Percentiles rank a stretch among this genome's conserved stretches.
Conservation (phyloP, 2,888 invertebrate species). For the Caenorhabditis zanzibari region DNA sequence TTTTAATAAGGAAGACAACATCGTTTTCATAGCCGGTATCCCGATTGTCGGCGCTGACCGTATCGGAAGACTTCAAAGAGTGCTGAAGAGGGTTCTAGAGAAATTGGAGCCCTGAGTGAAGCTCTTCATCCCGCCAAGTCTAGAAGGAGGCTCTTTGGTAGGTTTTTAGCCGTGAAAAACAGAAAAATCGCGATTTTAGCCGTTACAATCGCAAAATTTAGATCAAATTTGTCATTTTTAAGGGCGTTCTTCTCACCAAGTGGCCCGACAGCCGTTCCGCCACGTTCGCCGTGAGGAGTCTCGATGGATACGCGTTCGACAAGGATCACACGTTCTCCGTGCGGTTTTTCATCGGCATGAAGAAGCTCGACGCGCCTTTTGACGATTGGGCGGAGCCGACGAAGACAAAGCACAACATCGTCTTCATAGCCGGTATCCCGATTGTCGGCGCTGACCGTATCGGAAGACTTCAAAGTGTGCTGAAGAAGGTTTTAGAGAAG, state of each 20-base stretch:
- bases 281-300: constrained; percentile 91
- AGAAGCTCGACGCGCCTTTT: constrained; percentile 91
- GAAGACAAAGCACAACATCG: constrained; percentile 94
- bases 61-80: constrained; percentile 88
- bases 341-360: constrained; percentile 92
- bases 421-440: constrained; percentile 97
- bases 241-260: constrained; percentile 81
- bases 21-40: constrained; percentile 96
- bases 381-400: constrained; percentile 95
- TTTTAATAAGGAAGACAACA: constrained; percentile 87
- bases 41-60: constrained; percentile 95
- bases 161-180: constrained; percentile 1
- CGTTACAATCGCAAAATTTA: not conserved
- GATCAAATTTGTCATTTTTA: constrained; percentile 14
- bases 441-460: constrained; percentile 94
- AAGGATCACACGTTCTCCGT: constrained; percentile 94
- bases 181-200: no score
- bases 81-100: constrained; percentile 86
- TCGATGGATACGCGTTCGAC: constrained; percentile 95
- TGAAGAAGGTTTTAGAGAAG: constrained; percentile 87
- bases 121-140: constrained; percentile 92
- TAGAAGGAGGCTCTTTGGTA: constrained; percentile 87
- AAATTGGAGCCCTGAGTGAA: constrained; percentile 92
- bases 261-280: constrained; percentile 75
- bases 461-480: constrained; percentile 86